These are phyloP conservation scores for Seira ritae DNA, from an alignment of 2,888 invertebrate species.

Conservation along the genomic window DNA sequence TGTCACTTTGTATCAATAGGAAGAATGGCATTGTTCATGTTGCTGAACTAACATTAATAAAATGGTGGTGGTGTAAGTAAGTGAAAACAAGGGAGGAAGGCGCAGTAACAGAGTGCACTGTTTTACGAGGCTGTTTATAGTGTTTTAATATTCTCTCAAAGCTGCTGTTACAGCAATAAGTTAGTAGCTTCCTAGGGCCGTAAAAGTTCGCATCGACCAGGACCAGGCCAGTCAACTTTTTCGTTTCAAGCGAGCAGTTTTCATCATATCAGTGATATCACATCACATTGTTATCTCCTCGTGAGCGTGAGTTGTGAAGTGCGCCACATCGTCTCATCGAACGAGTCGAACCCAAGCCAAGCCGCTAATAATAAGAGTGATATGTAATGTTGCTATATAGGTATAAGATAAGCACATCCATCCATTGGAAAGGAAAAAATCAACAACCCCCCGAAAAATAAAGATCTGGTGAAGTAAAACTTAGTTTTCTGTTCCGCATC, in stretches of 20 bases:
- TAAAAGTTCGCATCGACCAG: neutral
- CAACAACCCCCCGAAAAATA: too few relatives aligned
- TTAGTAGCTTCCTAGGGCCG: neutral
- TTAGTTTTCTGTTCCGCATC: slow-evolving; percentile 5
- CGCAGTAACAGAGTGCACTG: slow-evolving; percentile 21
- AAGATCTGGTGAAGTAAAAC: slow-evolving; percentile 27
- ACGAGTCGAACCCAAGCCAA: too few relatives aligned
- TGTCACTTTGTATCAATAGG: neutral
- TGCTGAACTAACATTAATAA: slow-evolving; percentile 18
- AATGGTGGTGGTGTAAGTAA: neutral
- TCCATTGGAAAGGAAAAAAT: too few relatives aligned
- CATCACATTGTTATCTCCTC: neutral
- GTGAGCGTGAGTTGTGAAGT: neutral
- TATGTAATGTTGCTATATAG: too few relatives aligned
- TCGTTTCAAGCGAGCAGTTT: neutral
- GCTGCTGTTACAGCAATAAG: slow-evolving; percentile 17
- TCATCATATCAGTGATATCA: neutral
- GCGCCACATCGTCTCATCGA: neutral
- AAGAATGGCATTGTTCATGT: too few relatives aligned
- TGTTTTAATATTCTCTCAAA: slow-evolving; percentile 40
- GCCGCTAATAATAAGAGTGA: too few relatives aligned
- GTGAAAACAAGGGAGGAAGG: slow-evolving; percentile 4
- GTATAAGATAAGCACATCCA: too few relatives aligned
- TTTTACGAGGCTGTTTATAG: slow-evolving; percentile 48
- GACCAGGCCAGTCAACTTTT: neutral